phyloP scores from a whole-genome alignment of 1,140 invertebrate species.

The Cepaea nemoralis region DNA sequence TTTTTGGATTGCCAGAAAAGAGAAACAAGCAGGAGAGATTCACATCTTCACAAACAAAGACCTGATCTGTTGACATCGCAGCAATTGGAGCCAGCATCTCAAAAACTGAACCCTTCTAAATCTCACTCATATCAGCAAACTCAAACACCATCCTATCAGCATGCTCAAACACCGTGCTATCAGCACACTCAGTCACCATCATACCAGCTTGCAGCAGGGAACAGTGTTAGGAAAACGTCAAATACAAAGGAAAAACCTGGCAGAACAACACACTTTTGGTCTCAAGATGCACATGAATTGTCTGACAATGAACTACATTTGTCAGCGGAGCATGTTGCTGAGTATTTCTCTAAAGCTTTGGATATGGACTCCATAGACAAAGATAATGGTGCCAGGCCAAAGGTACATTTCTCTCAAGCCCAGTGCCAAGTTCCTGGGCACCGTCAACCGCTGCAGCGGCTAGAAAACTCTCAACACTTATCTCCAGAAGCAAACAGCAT shows the following conservation, averaged over 20 bases:
- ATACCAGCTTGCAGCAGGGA: not conserved
- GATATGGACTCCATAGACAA: not conserved
- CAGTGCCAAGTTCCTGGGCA: not conserved
- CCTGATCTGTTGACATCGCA: not conserved
- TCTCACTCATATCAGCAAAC: not conserved
- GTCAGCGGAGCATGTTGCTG: conserved; percentile 23
- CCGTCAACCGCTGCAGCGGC: conserved; percentile 9
- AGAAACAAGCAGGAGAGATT: not conserved
- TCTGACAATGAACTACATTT: conserved; percentile 19
- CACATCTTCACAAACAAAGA: not conserved
- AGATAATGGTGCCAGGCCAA: not conserved
- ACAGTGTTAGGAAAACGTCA: not conserved
- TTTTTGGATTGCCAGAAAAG: not conserved
- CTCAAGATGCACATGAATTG: not conserved
- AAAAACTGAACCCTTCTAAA: not conserved
- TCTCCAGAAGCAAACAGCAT: conserved; percentile 8
- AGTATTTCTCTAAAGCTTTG: conserved; percentile 21
- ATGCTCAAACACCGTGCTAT: too few relatives aligned
- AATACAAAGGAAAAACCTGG: not conserved
- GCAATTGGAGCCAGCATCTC: not conserved
- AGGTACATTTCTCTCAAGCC: not conserved
- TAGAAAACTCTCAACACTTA: not conserved
- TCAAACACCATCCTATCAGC: not conserved
- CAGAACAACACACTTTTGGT: not conserved
- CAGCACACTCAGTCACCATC: not conserved